Conservation (phyloP, 2,797 vertebrate species). For the Merluccius polli region DNA sequence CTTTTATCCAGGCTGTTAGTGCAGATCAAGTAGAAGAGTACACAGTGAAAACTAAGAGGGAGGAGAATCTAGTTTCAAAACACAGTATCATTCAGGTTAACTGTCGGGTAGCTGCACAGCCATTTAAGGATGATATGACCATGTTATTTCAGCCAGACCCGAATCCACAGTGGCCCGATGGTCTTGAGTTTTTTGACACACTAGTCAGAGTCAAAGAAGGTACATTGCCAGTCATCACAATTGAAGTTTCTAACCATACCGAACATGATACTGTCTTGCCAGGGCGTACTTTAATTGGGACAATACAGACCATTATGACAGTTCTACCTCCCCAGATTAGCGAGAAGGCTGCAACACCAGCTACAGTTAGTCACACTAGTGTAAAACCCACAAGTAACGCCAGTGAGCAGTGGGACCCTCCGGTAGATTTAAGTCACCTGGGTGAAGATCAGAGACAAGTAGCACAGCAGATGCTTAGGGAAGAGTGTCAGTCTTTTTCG, state of each 20-base stretch:
- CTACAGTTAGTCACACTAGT: not conserved
- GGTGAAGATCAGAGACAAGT: not conserved
- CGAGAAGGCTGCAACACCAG: too few species aligned
- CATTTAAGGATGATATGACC: too few species aligned
- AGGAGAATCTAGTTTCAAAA: not conserved
- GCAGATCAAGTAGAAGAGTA: not conserved
- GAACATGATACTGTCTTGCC: constrained; percentile 16
- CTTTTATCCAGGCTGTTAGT: too few species aligned
- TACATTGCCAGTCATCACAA: constrained; percentile 7
- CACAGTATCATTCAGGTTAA: not conserved
- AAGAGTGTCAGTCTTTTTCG: constrained; percentile 20
- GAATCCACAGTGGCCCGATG: constrained; percentile 30
- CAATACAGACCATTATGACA: not conserved
- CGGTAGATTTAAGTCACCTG: constrained; percentile 18
- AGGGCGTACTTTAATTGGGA: not conserved
- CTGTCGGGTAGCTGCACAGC: too few species aligned
- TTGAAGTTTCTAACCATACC: constrained; percentile 21
- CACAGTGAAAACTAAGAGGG: not conserved
- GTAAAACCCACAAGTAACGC: too few species aligned
- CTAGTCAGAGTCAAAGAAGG: constrained; percentile 14
- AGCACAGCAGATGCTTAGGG: constrained; percentile 13
- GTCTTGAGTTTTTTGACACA: constrained; percentile 33
- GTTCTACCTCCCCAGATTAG: not conserved
- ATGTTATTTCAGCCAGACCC: too few species aligned
- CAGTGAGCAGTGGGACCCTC: constrained; percentile 14